These are phyloP conservation scores for Fulica atra DNA, from an alignment of 2,113 vertebrate species.

Conservation along the genomic window DNA sequence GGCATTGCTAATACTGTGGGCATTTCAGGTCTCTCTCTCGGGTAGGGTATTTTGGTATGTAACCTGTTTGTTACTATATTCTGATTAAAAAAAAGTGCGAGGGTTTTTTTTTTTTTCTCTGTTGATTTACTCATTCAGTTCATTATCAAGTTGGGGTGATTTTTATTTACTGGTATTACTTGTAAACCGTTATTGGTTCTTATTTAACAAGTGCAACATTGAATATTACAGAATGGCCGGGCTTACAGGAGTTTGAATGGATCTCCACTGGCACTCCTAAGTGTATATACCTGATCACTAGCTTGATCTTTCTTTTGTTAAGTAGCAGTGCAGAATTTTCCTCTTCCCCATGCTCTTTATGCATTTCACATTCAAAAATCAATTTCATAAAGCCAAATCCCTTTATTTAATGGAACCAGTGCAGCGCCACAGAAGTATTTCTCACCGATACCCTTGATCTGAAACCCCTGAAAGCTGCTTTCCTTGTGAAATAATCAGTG, in stretches of 20 bases:
- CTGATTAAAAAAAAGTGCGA: background rate
- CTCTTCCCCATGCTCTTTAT: background rate
- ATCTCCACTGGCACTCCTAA: background rate
- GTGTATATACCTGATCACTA: background rate
- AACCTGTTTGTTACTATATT: background rate
- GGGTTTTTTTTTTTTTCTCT: background rate
- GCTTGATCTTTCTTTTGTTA: background rate
- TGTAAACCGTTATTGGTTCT: background rate
- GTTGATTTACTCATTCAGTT: background rate
- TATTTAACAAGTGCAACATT: background rate
- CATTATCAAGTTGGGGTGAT: background rate
- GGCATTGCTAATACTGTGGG: background rate
- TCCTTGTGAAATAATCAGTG: background rate
- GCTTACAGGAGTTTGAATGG: background rate
- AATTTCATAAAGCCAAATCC: background rate
- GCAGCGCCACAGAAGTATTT: background rate
- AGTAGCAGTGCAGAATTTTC: background rate
- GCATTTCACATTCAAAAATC: background rate
- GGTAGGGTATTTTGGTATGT: background rate
- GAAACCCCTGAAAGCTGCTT: background rate
- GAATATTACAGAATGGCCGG: background rate
- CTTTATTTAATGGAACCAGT: background rate
- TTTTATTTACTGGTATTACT: background rate
- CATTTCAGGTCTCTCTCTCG: background rate
- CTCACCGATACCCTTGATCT: background rate